Base-by-base conservation (phyloP, 2,113 vertebrate genomes). In the Solea senegalensis region DNA sequence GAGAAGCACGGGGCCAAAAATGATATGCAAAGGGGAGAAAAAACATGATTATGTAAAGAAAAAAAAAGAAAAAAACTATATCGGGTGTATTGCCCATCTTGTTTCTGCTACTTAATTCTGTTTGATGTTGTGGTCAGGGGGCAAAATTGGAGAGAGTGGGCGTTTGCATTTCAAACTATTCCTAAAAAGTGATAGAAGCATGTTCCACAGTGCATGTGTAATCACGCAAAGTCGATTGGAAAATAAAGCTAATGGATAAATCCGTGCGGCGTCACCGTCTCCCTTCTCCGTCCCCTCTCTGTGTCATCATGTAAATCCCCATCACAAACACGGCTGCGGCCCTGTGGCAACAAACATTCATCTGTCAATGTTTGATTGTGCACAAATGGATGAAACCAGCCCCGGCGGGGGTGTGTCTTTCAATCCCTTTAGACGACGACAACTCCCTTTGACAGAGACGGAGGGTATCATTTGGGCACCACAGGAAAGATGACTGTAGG, bases 51-150 rank as follows among this genome's bases (percentile, higher is more conserved):
- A 79, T 80, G 85, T 12, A 7, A 34, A 79, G 21, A 82, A 81
- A 69, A 67, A 90, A 86, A 85, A 62, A n/a, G n/a, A n/a, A n/a
- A n/a, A n/a, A n/a, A n/a, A n/a, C n/a, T 62, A 88, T 91, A 86
- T 69, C 87, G 72, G 71, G 84, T 57, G 74, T 78, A 81, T 81
- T 26, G 60, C 78, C 60, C 52, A 1, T 74, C 83, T 78, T 74
- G 60, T 53, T 74, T 81, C 78, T 91, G 82, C 92, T 92, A 83
- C 53, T 62, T 76, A 78, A 92, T 92, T 90, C 92, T 21, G 74
- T 93, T 93, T 93, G 89, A 93, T 88, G 92, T 82, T 71, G 62
- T 77, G 92, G 90, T 90, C 85, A 86, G 82, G 83, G 64, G 3
- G 79, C 74, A 45, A 75, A 76, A 81, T 69, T 72, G 68, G 63